Evolutionary conservation across 2,888 invertebrate genomes (phyloP), one percentile per base, ranked within the genome.

Genomic region (Ophraella communa): DNA sequence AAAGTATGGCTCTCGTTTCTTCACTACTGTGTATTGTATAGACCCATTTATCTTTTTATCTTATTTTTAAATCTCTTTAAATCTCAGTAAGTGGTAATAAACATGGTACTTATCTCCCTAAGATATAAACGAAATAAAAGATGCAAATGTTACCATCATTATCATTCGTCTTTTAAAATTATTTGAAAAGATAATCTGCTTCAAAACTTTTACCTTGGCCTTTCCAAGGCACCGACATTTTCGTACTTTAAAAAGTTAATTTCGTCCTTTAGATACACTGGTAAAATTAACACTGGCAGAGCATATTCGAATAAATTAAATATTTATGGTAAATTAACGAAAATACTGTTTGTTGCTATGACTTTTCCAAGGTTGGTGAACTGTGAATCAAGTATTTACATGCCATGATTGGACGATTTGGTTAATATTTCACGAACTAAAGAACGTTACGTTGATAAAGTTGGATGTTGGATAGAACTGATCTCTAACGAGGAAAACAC

Each of bases 151-250:
- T 30, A 44, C 52, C 23, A 51, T 59, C 51, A 59, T 59, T 59
- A 59, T 42, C 59, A 27, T 59, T 59, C 59, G 59, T 59, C 59
- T 59, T 59, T 52, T 59, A 42, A 59, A 59, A 59, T 59, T 59
- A 59, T 59, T 59, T 59, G 59, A 59, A 23, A 33, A 59, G 51
- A 59, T 59, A 59, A 59, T 59, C 59, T 59, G 42, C 39, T 42
- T n/a, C 52, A 39, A 51, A 59, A 51, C 52, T 42, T 52, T 30
- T 52, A 24, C 30, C 20, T 20, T 33, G 27, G 52, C 49, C 39
- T 23, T 42, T 17, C 39, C 27, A 30, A 30, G 35, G 23, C 21
- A 49, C 21, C 18, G 44, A 55, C 24, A n/a, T 18, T 35, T 49
- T 58, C 58, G 58, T 58, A 58, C 58, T 49, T 49, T 58, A 49